Percentiles rank a stretch among this genome's conserved stretches.
These are phyloP conservation scores for Caenorhabditis parvicauda DNA, from an alignment of 2,888 invertebrate species.

Conservation along the genomic window DNA sequence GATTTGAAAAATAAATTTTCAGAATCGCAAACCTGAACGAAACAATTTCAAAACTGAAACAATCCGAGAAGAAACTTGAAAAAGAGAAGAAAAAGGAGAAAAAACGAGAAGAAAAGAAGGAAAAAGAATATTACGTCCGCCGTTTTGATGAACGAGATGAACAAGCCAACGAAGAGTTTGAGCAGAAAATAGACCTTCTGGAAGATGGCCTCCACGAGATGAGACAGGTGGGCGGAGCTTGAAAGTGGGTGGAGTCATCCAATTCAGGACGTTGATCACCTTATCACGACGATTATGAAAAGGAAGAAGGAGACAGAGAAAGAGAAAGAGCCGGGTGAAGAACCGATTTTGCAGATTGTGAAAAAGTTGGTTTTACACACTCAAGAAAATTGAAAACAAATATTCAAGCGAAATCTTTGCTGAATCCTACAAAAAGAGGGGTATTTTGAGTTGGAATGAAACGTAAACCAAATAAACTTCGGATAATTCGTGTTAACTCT, in stretches of 20 bases:
- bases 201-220: not conserved
- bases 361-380: not conserved
- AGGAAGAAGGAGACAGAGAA: constrained; percentile 41
- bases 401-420: not conserved
- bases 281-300: constrained; percentile 40
- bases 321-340: no score
- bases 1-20: not conserved
- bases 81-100: no score
- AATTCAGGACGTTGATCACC: constrained; percentile 18
- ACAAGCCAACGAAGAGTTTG: not conserved
- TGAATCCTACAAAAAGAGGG: not conserved
- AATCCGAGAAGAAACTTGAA: no score
- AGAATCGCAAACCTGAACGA: no score
- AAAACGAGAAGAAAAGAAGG: no score
- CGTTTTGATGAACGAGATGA: not conserved
- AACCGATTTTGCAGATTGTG: not conserved
- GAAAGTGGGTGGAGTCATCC: constrained; percentile 2
- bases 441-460: not conserved
- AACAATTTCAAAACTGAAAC: no score
- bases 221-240: not conserved
- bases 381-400: not conserved
- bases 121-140: not conserved
- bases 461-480: not conserved
- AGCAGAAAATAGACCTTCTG: not conserved
- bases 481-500: not conserved